Conservation (phyloP, 2,888 invertebrate species). For the Neoaliturus tenellus region DNA sequence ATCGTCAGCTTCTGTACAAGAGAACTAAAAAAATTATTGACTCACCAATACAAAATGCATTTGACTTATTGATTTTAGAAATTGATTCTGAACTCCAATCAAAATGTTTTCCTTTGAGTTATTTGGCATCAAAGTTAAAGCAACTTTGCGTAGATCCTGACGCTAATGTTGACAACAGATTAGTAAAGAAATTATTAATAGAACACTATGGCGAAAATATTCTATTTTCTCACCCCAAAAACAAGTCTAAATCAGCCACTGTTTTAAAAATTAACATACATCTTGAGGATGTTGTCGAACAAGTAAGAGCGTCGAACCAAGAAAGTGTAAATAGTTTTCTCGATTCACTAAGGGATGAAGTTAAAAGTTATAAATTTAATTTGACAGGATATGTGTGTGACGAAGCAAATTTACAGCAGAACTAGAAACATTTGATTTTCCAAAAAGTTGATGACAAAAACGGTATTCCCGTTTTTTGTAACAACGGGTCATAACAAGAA, state of each 20-base stretch:
- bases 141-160: neutral
- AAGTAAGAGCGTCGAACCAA: neutral
- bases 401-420: slow-evolving; percentile 16
- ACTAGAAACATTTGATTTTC: slow-evolving; percentile 15
- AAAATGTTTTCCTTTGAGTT: slow-evolving; percentile 27
- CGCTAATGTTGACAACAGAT: neutral
- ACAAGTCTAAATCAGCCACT: slow-evolving; percentile 11
- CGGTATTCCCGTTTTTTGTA: slow-evolving; percentile 30
- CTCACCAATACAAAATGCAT: neutral
- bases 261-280: slow-evolving; percentile 28
- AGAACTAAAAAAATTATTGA: neutral
- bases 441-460: slow-evolving; percentile 35
- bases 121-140: neutral
- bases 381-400: slow-evolving; percentile 38
- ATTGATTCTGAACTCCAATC: slow-evolving; percentile 20
- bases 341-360: slow-evolving; percentile 16
- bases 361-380: slow-evolving; percentile 13
- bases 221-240: slow-evolving; percentile 25
- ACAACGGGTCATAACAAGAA: neutral
- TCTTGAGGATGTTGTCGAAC: slow-evolving; percentile 17
- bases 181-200: slow-evolving; percentile 16
- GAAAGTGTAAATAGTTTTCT: slow-evolving; percentile 6
- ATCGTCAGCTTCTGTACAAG: neutral
- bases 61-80: slow-evolving; percentile 10
- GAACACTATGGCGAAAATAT: slow-evolving; percentile 32